phyloP scores from a whole-genome alignment of 2,888 invertebrate genomes.

The Neoscelio sp. region DNA sequence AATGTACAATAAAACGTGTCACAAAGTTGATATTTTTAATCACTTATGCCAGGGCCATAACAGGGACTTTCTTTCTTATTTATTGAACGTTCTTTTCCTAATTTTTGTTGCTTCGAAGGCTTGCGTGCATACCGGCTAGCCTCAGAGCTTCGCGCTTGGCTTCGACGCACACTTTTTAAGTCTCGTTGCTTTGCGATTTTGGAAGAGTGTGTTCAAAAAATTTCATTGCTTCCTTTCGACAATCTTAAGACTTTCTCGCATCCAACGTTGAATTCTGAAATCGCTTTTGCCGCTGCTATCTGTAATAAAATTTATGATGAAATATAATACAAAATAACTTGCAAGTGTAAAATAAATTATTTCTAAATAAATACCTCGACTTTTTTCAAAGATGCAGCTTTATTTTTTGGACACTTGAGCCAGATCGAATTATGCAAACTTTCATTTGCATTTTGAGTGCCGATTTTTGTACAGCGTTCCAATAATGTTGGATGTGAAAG shows the following conservation, averaged over 20 bases:
- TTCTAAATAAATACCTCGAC: too few relatives aligned
- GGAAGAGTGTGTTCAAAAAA: too few relatives aligned
- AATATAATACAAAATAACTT: too few relatives aligned
- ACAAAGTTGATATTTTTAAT: too few relatives aligned
- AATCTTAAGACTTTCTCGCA: slow-evolving; percentile 10
- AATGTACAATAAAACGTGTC: too few relatives aligned
- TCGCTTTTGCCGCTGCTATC: slow-evolving; percentile 17
- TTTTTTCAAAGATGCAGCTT: slow-evolving; percentile 18
- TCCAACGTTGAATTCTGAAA: slow-evolving; percentile 21
- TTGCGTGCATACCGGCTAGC: slow-evolving; percentile 8
- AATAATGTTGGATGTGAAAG: slow-evolving; percentile 10
- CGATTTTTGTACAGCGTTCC: slow-evolving; percentile 8
- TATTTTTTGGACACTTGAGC: slow-evolving; percentile 24
- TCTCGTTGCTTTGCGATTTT: slow-evolving; percentile 1
- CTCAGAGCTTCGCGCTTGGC: not conserved
- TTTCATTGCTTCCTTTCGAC: not conserved
- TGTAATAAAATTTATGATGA: slow-evolving; percentile 13
- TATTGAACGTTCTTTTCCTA: slow-evolving; percentile 40
- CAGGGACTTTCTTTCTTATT: slow-evolving; percentile 32
- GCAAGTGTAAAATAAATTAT: not conserved
- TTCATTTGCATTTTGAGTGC: slow-evolving; percentile 28
- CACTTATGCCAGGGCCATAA: slow-evolving; percentile 12
- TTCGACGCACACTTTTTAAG: not conserved
- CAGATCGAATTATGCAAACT: slow-evolving; percentile 21
- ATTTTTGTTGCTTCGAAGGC: slow-evolving; percentile 11